A percentile compares a stretch with the other conserved stretches of the same genome.
Evolutionary conservation across 2,113 vertebrate species (phyloP).

Genomic region (Tachysurus vachellii): DNA sequence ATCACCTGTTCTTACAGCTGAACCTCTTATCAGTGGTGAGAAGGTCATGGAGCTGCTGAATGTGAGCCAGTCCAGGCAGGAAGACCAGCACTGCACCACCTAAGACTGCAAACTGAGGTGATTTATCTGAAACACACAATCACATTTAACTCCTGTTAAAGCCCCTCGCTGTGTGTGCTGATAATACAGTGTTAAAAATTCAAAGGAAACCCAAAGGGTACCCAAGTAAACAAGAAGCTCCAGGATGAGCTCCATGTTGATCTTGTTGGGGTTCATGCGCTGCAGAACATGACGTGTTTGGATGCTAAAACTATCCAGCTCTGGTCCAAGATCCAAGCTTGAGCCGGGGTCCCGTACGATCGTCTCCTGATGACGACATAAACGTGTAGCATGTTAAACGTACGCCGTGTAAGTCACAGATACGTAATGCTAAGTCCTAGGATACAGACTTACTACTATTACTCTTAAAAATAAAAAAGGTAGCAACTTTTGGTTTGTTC

Average conservation of each 20-base stretch:
- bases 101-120: conserved; percentile 82
- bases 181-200: not conserved
- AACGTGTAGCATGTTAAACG: too few species aligned
- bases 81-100: conserved; percentile 92
- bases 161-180: not conserved
- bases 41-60: conserved; percentile 90
- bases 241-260: conserved; percentile 92
- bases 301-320: conserved; percentile 83
- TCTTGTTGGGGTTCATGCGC: conserved; percentile 94
- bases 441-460: not conserved
- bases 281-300: conserved; percentile 85
- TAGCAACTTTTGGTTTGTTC: too few species aligned
- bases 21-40: conserved; percentile 89
- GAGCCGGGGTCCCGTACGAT: conserved; percentile 72
- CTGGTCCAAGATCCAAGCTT: conserved; percentile 74
- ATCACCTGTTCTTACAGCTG: conserved; percentile 81
- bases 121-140: conserved; percentile 74
- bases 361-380: conserved; percentile 75
- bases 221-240: conserved; percentile 87
- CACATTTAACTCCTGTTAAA: not conserved
- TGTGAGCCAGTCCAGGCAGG: conserved; percentile 93
- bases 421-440: not conserved
- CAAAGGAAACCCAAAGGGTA: conserved; percentile 50
- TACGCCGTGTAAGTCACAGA: not conserved
- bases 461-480: not conserved